Percentiles rank a stretch among this genome's conserved stretches.
Evolutionary conservation across 2,888 invertebrate species (phyloP).

Genomic region (Xylocampa areola): DNA sequence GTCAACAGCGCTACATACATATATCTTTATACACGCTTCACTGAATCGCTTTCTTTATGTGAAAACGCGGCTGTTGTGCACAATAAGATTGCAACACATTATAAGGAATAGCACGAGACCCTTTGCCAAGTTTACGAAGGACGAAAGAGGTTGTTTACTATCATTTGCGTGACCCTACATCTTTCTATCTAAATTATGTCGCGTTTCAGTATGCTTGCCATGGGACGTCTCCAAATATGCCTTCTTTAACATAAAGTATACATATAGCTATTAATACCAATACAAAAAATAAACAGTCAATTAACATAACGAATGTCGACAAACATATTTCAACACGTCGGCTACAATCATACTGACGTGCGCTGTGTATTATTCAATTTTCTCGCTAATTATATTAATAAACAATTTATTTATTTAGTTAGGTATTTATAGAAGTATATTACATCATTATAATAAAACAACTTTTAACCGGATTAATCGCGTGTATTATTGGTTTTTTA

Average conservation of each 20-base stretch:
- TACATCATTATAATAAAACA: too few relatives aligned
- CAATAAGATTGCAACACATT: slow-evolving; percentile 14
- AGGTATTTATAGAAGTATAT: too few relatives aligned
- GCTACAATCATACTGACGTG: slow-evolving; percentile 9
- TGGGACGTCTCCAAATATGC: too few relatives aligned
- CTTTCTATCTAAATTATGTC: background rate
- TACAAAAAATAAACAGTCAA: background rate
- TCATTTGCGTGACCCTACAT: slow-evolving; percentile 1
- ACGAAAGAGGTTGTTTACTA: slow-evolving; percentile 11
- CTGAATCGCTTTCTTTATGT: slow-evolving; percentile 37
- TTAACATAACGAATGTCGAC: background rate
- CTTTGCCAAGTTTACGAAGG: slow-evolving; percentile 29
- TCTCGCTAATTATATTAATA: too few relatives aligned
- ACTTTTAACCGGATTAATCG: too few relatives aligned
- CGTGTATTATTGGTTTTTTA: too few relatives aligned
- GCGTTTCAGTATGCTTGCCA: background rate
- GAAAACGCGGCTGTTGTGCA: slow-evolving; percentile 36
- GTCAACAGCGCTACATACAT: slow-evolving; percentile 32
- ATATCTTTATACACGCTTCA: slow-evolving; percentile 21
- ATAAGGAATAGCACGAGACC: slow-evolving; percentile 18
- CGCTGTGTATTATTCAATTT: slow-evolving; percentile 25
- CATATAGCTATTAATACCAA: too few relatives aligned
- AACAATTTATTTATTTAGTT: too few relatives aligned
- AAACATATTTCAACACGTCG: background rate
- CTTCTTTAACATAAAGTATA: too few relatives aligned